A percentile compares a stretch with the other conserved stretches of the same genome.
phyloP scores from a whole-genome alignment of 2,797 vertebrate genomes.

The Pantherophis alleghaniensis region DNA sequence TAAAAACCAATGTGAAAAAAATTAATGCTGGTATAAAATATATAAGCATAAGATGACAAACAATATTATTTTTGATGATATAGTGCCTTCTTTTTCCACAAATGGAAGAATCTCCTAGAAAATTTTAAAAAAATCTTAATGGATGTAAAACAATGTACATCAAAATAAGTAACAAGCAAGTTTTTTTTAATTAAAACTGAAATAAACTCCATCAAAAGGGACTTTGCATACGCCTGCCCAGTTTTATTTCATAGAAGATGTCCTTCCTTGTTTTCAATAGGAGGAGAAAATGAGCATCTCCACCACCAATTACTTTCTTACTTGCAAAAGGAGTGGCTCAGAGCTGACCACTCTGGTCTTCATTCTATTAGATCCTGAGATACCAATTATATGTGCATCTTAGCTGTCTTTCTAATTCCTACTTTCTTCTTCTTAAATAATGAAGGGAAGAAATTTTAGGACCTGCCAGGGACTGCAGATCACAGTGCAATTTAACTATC shows the following conservation, averaged over 20 bases:
- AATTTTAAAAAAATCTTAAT: too few species aligned
- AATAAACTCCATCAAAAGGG: neutral
- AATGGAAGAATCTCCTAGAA: neutral
- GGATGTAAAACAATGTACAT: neutral
- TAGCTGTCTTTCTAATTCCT: neutral
- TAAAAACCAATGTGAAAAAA: neutral
- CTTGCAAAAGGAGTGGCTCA: neutral
- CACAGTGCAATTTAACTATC: neutral
- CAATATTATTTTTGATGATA: neutral
- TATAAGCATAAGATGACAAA: neutral
- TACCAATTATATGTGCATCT: neutral
- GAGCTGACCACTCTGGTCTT: neutral
- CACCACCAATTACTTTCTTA: neutral
- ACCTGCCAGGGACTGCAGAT: neutral
- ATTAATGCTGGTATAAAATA: neutral
- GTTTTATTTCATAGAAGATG: neutral
- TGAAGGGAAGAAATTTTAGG: neutral
- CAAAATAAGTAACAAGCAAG: neutral
- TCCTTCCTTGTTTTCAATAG: conserved; percentile 10
- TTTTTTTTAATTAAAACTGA: neutral
- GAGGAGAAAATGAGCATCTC: neutral
- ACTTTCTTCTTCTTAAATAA: neutral
- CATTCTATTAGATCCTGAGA: neutral
- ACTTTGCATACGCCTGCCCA: too few species aligned
- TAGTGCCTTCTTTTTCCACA: accelerated